A percentile compares a stretch with the other conserved stretches of the same genome.
These are phyloP conservation scores for Tetranychus truncatus DNA, from an alignment of 2,888 invertebrate genomes.

Conservation along the genomic window DNA sequence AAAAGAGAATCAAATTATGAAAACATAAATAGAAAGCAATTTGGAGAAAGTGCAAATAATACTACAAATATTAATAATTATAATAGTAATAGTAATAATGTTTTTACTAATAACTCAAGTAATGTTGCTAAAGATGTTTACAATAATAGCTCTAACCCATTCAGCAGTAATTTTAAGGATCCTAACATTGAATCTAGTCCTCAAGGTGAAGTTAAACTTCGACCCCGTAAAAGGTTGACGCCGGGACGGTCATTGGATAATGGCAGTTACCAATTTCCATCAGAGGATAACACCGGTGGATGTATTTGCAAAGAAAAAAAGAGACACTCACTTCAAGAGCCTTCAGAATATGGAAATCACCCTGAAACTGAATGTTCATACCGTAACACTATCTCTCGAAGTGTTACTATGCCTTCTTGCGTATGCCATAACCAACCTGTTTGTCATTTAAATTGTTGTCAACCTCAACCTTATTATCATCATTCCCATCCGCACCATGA, in stretches of 20 bases:
- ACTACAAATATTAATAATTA: not conserved
- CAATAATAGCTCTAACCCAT: not conserved
- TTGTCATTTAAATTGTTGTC: not conserved
- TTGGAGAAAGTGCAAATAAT: not conserved
- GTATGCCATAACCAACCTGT: constrained; percentile 1
- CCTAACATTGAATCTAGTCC: not conserved
- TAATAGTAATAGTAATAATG: not conserved
- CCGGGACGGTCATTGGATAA: not conserved
- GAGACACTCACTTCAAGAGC: constrained; percentile 12
- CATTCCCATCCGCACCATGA: not conserved
- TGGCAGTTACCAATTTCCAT: not conserved
- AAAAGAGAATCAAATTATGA: not conserved
- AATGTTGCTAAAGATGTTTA: not conserved
- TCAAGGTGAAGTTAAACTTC: not conserved
- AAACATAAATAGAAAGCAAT: not conserved
- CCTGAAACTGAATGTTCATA: constrained; percentile 11
- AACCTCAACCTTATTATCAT: not conserved
- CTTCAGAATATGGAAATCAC: not conserved
- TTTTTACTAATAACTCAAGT: not conserved
- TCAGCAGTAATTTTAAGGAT: not conserved
- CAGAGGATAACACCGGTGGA: not conserved
- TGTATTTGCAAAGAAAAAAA: constrained; percentile 6
- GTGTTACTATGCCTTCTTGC: constrained; percentile 5
- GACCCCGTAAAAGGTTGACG: not conserved
- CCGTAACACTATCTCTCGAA: not conserved